Evolutionary conservation across 2,113 vertebrate species (phyloP).

Genomic region (Barbus barbus): DNA sequence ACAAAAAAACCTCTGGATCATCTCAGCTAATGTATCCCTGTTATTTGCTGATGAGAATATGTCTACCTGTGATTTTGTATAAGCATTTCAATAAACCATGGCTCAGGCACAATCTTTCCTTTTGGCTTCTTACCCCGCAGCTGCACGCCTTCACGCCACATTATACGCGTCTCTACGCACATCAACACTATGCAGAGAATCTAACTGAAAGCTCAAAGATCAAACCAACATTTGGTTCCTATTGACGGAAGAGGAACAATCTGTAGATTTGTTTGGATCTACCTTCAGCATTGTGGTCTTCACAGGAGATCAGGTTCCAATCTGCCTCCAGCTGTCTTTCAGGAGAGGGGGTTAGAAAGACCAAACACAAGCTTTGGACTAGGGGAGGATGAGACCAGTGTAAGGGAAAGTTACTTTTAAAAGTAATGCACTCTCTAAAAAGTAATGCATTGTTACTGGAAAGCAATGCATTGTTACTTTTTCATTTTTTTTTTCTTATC

Average conservation of each 20-base stretch:
- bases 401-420: not conserved
- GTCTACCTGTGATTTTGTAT: slow-evolving; percentile 36
- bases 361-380: slow-evolving; percentile 43
- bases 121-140: slow-evolving; percentile 14
- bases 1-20: slow-evolving; percentile 16
- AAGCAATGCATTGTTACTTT: no score
- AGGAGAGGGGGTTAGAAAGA: not conserved
- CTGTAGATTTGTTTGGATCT: slow-evolving; percentile 21
- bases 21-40: slow-evolving; percentile 36
- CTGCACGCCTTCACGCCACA: not conserved
- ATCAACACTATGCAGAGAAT: slow-evolving; percentile 36
- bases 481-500: no score
- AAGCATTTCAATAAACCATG: slow-evolving; percentile 43
- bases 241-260: slow-evolving; percentile 19
- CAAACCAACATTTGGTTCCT: slow-evolving; percentile 44
- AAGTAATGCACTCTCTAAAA: no score
- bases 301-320: slow-evolving; percentile 47
- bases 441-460: no score
- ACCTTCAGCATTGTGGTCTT: slow-evolving; percentile 19
- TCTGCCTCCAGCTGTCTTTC: slow-evolving; percentile 42
- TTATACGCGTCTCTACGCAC: not conserved
- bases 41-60: slow-evolving; percentile 29
- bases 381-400: slow-evolving; percentile 17
- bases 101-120: not conserved
- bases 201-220: slow-evolving; percentile 19